Conservation (phyloP, 2,113 vertebrate genomes). For the Chloropsis cyanopogon region DNA sequence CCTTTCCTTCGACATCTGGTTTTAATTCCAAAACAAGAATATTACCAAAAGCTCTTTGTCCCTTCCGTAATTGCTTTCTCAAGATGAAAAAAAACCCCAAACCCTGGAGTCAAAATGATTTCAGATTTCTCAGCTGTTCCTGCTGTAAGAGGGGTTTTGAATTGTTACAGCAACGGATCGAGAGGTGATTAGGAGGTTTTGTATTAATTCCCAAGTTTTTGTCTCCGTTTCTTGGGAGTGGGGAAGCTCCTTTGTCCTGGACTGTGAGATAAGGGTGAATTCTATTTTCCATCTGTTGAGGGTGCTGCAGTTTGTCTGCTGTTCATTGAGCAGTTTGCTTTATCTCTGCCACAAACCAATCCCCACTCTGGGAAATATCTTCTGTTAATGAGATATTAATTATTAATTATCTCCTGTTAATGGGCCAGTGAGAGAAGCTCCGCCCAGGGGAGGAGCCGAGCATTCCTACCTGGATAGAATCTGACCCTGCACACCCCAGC, state of each 20-base stretch:
- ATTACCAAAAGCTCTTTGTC: not conserved
- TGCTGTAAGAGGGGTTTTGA: not conserved
- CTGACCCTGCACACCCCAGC: no score
- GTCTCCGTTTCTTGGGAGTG: not conserved
- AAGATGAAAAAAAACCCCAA: not conserved
- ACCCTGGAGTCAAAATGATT: not conserved
- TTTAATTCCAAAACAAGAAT: not conserved
- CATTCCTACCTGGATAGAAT: no score
- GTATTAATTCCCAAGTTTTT: not conserved
- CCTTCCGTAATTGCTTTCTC: not conserved
- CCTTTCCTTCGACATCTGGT: not conserved
- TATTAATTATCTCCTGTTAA: no score
- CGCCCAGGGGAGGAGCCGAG: no score
- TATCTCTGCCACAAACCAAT: no score
- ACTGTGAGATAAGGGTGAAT: no score
- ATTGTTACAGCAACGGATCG: not conserved
- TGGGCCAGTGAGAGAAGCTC: no score
- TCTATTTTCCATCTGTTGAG: no score
- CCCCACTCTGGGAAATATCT: no score
- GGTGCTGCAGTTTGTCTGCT: no score
- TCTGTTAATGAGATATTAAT: no score
- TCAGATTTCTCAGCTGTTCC: not conserved
- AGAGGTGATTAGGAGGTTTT: not conserved
- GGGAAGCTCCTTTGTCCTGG: not conserved
- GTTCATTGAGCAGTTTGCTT: no score